Conservation (phyloP, 2,797 vertebrate genomes). For the Squalus acanthias region DNA sequence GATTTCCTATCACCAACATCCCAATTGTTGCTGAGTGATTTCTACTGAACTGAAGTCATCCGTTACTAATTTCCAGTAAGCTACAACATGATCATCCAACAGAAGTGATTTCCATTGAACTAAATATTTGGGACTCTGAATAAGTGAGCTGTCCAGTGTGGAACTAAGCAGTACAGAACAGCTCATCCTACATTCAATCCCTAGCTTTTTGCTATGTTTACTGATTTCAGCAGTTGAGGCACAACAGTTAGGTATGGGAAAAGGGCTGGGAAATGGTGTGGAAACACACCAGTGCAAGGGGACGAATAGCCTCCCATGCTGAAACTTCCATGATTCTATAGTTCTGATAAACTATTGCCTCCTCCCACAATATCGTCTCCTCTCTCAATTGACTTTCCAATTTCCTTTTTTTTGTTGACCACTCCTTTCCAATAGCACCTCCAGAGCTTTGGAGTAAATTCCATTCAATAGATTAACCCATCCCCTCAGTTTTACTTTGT, state of each 20-base stretch:
- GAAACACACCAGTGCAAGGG: neutral
- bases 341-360: neutral
- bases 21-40: too few relatives aligned
- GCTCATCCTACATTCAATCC: neutral
- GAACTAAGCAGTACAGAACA: too few relatives aligned
- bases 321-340: neutral
- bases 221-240: neutral
- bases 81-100: too few relatives aligned
- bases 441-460: neutral
- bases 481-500: neutral
- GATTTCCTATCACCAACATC: too few relatives aligned
- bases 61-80: too few relatives aligned
- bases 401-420: neutral
- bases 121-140: too few relatives aligned
- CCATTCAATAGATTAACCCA: neutral
- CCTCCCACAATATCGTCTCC: neutral
- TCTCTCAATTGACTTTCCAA: neutral
- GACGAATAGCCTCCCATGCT: neutral
- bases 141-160: too few relatives aligned
- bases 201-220: neutral
- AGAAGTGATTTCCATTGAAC: too few relatives aligned
- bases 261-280: neutral
- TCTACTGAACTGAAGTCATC: too few relatives aligned
- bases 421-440: neutral
- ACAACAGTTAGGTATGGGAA: neutral